Conservation (phyloP, 2,113 vertebrate genomes). For the Ovibos moschatus region DNA sequence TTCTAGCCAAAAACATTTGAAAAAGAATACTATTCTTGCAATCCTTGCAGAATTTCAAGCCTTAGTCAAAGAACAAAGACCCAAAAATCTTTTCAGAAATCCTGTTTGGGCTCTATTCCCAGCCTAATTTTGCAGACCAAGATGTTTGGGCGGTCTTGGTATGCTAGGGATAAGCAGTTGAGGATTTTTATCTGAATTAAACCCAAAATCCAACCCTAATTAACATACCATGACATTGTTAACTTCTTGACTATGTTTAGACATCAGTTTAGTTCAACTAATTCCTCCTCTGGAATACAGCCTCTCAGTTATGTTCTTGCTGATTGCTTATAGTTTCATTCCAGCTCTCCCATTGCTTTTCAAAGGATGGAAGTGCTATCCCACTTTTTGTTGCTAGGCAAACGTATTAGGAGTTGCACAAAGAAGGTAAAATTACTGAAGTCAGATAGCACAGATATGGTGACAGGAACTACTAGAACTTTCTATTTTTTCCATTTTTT, state of each 20-base stretch:
- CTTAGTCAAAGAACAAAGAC: constrained; percentile 53
- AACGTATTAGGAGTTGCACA: constrained; percentile 45
- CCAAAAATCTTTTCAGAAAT: constrained; percentile 68
- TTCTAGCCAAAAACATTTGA: constrained; percentile 31
- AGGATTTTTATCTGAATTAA: constrained; percentile 66
- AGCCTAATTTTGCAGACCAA: constrained; percentile 64
- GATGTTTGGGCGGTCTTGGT: constrained; percentile 47
- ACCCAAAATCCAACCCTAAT: constrained; percentile 56
- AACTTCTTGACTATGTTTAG: constrained; percentile 50
- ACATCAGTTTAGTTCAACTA: constrained; percentile 30
- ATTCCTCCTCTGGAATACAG: constrained; percentile 50
- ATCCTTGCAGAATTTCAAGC: constrained; percentile 48
- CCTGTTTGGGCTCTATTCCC: constrained; percentile 50
- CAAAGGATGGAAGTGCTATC: constrained; percentile 13
- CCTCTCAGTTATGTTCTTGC: constrained; percentile 36
- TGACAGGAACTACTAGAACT: constrained; percentile 39
- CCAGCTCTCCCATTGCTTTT: constrained; percentile 25
- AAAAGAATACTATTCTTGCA: constrained; percentile 11
- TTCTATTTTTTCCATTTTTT: constrained; percentile 54
- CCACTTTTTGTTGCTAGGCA: constrained; percentile 57
- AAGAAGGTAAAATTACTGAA: constrained; percentile 70
- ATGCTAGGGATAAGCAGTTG: constrained; percentile 49
- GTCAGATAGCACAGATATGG: constrained; percentile 47
- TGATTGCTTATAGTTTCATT: constrained; percentile 55
- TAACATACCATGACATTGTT: constrained; percentile 65